Conservation (phyloP, 2,888 invertebrate species). For the Ophion ellenae region DNA sequence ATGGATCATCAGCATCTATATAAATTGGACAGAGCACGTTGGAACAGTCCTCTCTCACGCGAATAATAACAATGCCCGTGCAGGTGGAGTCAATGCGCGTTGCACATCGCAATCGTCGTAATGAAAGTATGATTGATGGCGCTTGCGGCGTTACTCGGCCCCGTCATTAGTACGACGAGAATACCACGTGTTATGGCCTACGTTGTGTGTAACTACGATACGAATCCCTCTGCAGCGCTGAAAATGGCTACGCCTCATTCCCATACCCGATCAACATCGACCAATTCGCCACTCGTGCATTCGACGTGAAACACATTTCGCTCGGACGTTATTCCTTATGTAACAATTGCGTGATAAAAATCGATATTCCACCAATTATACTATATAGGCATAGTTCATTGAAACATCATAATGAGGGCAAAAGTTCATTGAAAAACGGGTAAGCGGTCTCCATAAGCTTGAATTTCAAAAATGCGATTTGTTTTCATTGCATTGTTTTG, state of each 20-base stretch:
- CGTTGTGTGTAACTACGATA: conserved; percentile 38
- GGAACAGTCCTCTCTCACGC: conserved; percentile 43
- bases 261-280: background rate
- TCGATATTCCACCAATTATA: too few relatives aligned
- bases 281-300: background rate
- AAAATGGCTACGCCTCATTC: conserved; percentile 4
- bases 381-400: too few relatives aligned
- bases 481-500: too few relatives aligned
- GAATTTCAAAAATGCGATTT: too few relatives aligned
- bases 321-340: too few relatives aligned
- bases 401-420: too few relatives aligned
- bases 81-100: conserved; percentile 79
- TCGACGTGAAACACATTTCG: background rate
- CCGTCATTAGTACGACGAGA: conserved; percentile 80
- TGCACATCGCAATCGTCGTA: conserved; percentile 80
- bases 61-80: conserved; percentile 71
- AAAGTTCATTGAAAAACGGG: too few relatives aligned
- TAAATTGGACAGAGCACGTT: conserved; percentile 27
- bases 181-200: conserved; percentile 34
- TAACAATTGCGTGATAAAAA: too few relatives aligned
- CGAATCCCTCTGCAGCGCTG: conserved; percentile 6
- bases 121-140: conserved; percentile 84
- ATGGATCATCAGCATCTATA: conserved; percentile 32
- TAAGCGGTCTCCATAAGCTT: too few relatives aligned
- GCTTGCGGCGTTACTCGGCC: conserved; percentile 71